A percentile compares a stretch with the other conserved stretches of the same genome.
Conservation (phyloP, 2,888 invertebrate species). For the Masnerella sp. region DNA sequence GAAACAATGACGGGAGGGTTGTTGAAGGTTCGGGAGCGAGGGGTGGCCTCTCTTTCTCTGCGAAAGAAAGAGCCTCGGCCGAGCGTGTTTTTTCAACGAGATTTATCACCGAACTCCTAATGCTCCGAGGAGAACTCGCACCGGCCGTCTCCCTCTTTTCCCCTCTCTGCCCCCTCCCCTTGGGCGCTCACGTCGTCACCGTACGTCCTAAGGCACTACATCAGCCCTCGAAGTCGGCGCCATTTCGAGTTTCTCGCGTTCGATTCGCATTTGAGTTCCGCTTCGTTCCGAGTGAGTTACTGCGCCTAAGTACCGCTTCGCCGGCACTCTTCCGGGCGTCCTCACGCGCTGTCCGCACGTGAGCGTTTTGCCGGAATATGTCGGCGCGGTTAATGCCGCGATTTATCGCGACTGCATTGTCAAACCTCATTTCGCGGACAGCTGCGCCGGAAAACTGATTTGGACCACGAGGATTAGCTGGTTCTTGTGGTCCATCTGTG, state of each 20-base stretch:
- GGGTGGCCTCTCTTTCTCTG: slow-evolving; percentile 6
- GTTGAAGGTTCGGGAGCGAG: slow-evolving; percentile 21
- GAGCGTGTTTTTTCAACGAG: slow-evolving; percentile 74
- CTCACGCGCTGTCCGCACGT: slow-evolving; percentile 49
- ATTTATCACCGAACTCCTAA: slow-evolving; percentile 76
- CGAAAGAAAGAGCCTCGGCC: slow-evolving; percentile 1
- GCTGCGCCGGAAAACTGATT: no score
- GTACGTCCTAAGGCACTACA: slow-evolving; percentile 62
- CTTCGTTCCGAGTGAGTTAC: slow-evolving; percentile 58
- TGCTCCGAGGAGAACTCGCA: slow-evolving; percentile 66
- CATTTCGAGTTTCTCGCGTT: slow-evolving; percentile 62
- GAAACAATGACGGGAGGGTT: slow-evolving; percentile 47
- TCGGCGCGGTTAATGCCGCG: slow-evolving; percentile 58
- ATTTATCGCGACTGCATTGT: no score
- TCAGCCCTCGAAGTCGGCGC: slow-evolving; percentile 61
- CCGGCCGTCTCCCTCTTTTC: slow-evolving; percentile 24
- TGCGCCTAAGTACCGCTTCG: slow-evolving; percentile 48
- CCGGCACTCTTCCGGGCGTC: slow-evolving; percentile 43
- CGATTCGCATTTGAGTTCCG: slow-evolving; percentile 59
- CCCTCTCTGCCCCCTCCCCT: slow-evolving; percentile 11
- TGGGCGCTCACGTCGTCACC: slow-evolving; percentile 66
- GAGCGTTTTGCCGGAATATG: slow-evolving; percentile 44
- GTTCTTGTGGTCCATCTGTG: no score
- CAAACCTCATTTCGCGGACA: no score
- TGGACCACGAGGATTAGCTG: no score